Conservation (phyloP, 2,797 vertebrate species). For the Tympanoctomys barrerae region DNA sequence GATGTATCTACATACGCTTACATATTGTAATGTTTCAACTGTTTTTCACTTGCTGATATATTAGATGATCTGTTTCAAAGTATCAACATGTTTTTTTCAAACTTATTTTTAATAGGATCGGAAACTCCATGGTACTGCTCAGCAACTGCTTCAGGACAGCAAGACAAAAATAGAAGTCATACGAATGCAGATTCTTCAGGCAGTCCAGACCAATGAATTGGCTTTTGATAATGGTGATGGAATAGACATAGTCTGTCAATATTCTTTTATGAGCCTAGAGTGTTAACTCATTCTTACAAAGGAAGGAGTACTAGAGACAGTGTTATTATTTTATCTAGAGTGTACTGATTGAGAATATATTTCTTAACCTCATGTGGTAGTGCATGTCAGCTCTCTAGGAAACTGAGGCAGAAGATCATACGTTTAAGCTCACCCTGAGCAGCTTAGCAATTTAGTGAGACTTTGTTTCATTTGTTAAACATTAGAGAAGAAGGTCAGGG, state of each 20-base stretch:
- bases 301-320: not conserved
- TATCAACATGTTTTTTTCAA: conserved; percentile 71
- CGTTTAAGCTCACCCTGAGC: not conserved
- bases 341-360: not conserved
- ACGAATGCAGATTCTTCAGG: conserved; percentile 99
- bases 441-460: not conserved
- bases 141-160: conserved; percentile 99
- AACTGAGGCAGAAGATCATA: not conserved
- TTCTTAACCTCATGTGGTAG: not conserved
- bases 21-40: conserved; percentile 13
- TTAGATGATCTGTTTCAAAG: conserved; percentile 59
- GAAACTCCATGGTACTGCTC: conserved; percentile 97
- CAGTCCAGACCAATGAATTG: conserved; percentile 96
- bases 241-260: conserved; percentile 84
- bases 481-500: not conserved
- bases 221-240: conserved; percentile 96
- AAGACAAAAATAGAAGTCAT: conserved; percentile 99
- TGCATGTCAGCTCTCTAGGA: not conserved
- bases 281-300: conserved; percentile 34
- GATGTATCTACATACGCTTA: not conserved
- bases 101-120: conserved; percentile 92
- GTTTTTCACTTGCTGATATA: conserved; percentile 39
- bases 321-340: conserved; percentile 7
- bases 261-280: conserved; percentile 63
- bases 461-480: not conserved